phyloP scores from a whole-genome alignment of 2,888 invertebrate genomes.

The Fragum sueziense region DNA sequence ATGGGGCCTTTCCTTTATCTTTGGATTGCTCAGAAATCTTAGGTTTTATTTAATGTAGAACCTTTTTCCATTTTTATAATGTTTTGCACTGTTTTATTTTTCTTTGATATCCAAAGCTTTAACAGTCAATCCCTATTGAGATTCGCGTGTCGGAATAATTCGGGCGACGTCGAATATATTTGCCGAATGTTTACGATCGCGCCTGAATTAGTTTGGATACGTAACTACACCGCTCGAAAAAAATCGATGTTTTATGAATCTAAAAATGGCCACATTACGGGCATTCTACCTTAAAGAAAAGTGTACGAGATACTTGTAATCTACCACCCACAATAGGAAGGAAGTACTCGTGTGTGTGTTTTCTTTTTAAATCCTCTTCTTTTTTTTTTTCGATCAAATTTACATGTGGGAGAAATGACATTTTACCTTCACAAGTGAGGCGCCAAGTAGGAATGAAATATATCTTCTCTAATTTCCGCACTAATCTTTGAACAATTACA shows the following conservation, averaged over 20 bases:
- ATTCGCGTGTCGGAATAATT: too few species aligned
- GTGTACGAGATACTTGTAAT: not conserved
- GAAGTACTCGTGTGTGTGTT: not conserved
- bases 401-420: not conserved
- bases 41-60: not conserved
- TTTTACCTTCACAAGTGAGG: not conserved
- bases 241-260: too few species aligned
- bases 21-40: not conserved
- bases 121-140: too few species aligned
- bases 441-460: not conserved
- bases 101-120: not conserved
- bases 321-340: not conserved
- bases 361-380: not conserved
- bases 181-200: too few species aligned
- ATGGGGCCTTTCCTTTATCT: too few species aligned
- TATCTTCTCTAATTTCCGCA: not conserved
- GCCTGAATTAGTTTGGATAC: too few species aligned
- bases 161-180: too few species aligned
- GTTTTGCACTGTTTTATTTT: not conserved
- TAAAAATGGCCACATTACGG: too few species aligned
- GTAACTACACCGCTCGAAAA: too few species aligned
- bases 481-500: not conserved
- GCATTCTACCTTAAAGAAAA: too few species aligned
- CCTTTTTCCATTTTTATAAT: not conserved
- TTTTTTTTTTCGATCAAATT: not conserved